These are phyloP conservation scores for Drosophila limbata DNA, from an alignment of 2,888 invertebrate genomes.

Conservation along the genomic window DNA sequence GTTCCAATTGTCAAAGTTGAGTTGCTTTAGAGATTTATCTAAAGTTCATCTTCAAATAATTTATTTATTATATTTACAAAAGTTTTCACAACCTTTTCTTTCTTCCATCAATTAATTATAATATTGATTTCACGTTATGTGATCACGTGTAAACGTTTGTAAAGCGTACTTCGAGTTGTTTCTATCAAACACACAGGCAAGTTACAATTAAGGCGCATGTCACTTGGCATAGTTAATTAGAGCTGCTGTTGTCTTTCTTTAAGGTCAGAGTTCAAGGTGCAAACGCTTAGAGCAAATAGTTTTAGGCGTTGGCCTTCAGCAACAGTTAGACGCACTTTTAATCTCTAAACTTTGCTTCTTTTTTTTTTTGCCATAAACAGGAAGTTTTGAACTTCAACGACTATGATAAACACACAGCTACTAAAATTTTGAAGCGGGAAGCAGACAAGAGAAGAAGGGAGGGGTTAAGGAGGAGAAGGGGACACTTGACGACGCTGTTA, in stretches of 20 bases:
- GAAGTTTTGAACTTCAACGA: constrained; percentile 39
- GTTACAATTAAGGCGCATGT: constrained; percentile 42
- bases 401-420: constrained; percentile 45
- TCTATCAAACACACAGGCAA: constrained; percentile 32
- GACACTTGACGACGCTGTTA: constrained; percentile 10
- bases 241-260: constrained; percentile 19
- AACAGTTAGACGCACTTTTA: constrained; percentile 29
- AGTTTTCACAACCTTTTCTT: background rate
- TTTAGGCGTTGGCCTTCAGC: constrained; percentile 48
- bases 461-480: background rate
- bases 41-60: too few relatives aligned
- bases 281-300: constrained; percentile 19
- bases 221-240: constrained; percentile 60
- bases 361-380: constrained; percentile 54
- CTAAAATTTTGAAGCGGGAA: background rate
- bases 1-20: background rate
- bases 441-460: background rate
- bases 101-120: background rate
- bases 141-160: constrained; percentile 24
- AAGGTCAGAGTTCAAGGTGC: constrained; percentile 56
- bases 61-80: too few relatives aligned
- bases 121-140: constrained; percentile 6
- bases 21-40: background rate
- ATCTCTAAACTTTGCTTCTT: constrained; percentile 49
- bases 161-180: background rate